Conservation (phyloP, 2,797 vertebrate genomes). For the Periophthalmus magnuspinnatus region DNA sequence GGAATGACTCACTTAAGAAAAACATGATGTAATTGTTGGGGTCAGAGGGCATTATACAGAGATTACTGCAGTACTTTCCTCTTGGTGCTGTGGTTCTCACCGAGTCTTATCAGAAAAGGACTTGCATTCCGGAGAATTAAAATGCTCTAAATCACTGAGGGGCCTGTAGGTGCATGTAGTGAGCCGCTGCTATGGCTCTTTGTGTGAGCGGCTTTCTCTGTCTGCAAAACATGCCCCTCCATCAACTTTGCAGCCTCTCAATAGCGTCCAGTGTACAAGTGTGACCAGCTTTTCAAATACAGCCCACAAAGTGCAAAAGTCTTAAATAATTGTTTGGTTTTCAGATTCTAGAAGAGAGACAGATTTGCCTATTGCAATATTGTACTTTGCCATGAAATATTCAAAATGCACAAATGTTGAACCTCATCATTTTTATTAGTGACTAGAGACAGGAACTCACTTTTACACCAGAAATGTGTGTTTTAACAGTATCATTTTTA, state of each 20-base stretch:
- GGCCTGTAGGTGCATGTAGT: constrained; percentile 65
- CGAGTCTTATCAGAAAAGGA: constrained; percentile 57
- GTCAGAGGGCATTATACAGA: constrained; percentile 16
- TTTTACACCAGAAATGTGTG: too few species aligned
- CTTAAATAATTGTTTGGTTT: too few species aligned
- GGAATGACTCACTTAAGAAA: constrained; percentile 31
- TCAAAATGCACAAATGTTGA: too few species aligned
- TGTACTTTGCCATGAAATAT: too few species aligned
- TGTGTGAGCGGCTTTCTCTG: constrained; percentile 32
- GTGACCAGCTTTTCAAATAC: constrained; percentile 26
- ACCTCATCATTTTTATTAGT: too few species aligned
- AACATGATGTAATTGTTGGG: constrained; percentile 33
- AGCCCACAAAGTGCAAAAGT: too few species aligned
- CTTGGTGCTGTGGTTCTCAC: constrained; percentile 23
- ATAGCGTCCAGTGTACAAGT: background rate
- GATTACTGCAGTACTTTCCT: constrained; percentile 37
- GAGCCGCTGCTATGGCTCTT: constrained; percentile 41
- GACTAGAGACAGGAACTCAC: too few species aligned
- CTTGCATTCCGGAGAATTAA: constrained; percentile 65
- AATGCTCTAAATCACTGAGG: constrained; percentile 51
- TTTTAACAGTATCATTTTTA: too few species aligned
- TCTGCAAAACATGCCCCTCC: constrained; percentile 61
- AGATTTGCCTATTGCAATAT: too few species aligned
- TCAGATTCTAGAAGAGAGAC: too few species aligned
- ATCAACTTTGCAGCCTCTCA: constrained; percentile 56